Base-by-base conservation (phyloP, 2,888 invertebrate genomes). In the Aethes cnicana region DNA sequence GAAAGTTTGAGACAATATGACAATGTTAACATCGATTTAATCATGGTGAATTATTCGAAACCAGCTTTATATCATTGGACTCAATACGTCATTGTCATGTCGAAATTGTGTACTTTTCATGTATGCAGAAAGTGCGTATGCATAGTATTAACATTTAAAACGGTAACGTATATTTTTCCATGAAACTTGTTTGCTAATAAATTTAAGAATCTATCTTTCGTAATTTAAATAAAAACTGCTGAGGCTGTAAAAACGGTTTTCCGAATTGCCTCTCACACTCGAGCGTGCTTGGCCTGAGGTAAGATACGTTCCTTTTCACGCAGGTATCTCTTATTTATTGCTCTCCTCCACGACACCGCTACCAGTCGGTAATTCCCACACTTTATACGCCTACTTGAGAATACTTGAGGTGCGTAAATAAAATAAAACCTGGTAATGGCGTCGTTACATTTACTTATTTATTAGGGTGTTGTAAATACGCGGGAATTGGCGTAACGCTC, bases 371-470 rank as follows among this genome's bases (percentile, higher is more conserved):
- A 73, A 77, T 84, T 81, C 81, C 71, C 81, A 79, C 78, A 76
- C 72, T 78, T 77, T 69, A 77, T 72, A 70, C 71, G 72, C 74
- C 71, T 76, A 69, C 71, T 72, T 72, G 67, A 69, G 72, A 68
- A 74, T 70, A 72, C 67, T 74, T 72, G 69, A 79, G 74, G 72
- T 73, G 74, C 69, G 76, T 77, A 80, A 81, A 81, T 81, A 81
- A 82, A 82, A 81, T 82, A 77, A 82, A 79, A 74, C 68, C 74
- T 63, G 61, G 72, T 80, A 80, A 81, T 75, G 72, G 75, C 58
- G 62, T 67, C 73, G 72, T 77, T 71, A 72, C 69, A 71, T 73
- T 74, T 70, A 69, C 66, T 73, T 78, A 76, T 78, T 74, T 77
- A 81, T 74, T 66, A 64, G 60, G 58, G 61, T 52, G 42, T 62